These are phyloP conservation scores for Myotis vivesi DNA, from an alignment of 2,797 vertebrate species.

Conservation along the genomic window DNA sequence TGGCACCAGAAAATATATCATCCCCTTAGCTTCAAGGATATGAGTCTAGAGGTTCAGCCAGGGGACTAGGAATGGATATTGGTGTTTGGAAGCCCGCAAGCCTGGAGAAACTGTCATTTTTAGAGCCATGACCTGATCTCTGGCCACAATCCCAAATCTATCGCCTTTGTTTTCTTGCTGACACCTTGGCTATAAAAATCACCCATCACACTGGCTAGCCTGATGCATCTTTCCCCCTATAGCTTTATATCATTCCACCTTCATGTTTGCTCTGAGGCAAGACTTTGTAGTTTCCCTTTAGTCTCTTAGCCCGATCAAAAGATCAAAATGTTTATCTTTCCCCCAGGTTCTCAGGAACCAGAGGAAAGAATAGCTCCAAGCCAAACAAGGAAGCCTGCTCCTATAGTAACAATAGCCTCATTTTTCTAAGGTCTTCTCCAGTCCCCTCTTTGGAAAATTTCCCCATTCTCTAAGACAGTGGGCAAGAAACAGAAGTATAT, in stretches of 20 bases:
- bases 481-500: slow-evolving; percentile 46
- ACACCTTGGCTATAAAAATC: not conserved
- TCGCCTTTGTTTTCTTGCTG: not conserved
- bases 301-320: not conserved
- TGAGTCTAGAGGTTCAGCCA: not conserved
- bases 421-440: slow-evolving; percentile 36
- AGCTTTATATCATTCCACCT: not conserved
- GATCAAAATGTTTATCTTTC: slow-evolving; percentile 17
- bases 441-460: slow-evolving; percentile 24
- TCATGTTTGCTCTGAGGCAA: not conserved
- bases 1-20: not conserved
- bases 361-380: slow-evolving; percentile 25
- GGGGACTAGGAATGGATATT: not conserved
- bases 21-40: not conserved
- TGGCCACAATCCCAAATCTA: not conserved
- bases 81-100: not conserved
- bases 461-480: slow-evolving; percentile 12
- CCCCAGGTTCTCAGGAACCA: not conserved
- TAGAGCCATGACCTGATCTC: not conserved
- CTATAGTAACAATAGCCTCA: not conserved
- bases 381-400: slow-evolving; percentile 1
- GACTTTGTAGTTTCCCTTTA: not conserved
- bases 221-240: not conserved
- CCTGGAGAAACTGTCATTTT: not conserved
- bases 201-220: not conserved